Percentiles rank a stretch among this genome's conserved stretches.
phyloP scores from a whole-genome alignment of 2,797 vertebrate species.

The Sebastes iracundus region DNA sequence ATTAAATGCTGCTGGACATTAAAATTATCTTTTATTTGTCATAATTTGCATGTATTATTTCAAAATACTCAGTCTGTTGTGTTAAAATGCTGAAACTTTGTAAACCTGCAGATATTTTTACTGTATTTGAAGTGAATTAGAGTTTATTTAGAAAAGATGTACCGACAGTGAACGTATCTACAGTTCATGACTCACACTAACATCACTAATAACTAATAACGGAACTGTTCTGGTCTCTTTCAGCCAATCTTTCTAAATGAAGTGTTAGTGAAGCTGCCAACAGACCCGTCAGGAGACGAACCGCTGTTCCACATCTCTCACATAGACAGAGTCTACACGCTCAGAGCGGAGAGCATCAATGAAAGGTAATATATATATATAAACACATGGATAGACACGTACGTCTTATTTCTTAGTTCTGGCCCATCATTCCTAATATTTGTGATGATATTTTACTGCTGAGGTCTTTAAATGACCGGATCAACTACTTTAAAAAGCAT shows the following conservation, averaged over 20 bases:
- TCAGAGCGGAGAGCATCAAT: conserved; percentile 95
- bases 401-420: neutral
- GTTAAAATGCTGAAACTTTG: neutral
- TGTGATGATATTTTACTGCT: neutral
- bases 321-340: conserved; percentile 96
- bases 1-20: neutral
- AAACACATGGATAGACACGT: neutral
- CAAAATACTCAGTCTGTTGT: neutral
- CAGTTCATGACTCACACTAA: too few species aligned
- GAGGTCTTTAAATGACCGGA: neutral
- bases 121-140: neutral
- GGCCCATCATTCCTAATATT: too few species aligned
- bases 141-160: neutral
- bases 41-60: neutral
- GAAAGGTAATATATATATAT: conserved; percentile 84
- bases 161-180: neutral
- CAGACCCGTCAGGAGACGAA: conserved; percentile 98
- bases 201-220: neutral
- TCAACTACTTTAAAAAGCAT: too few species aligned
- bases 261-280: conserved; percentile 96
- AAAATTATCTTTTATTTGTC: neutral
- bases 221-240: neutral
- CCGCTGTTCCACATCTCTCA: conserved; percentile 99
- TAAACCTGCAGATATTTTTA: neutral
- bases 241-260: conserved; percentile 99